Base-by-base conservation (phyloP, 2,113 vertebrate species). In the Triplophysa dalaica region DNA sequence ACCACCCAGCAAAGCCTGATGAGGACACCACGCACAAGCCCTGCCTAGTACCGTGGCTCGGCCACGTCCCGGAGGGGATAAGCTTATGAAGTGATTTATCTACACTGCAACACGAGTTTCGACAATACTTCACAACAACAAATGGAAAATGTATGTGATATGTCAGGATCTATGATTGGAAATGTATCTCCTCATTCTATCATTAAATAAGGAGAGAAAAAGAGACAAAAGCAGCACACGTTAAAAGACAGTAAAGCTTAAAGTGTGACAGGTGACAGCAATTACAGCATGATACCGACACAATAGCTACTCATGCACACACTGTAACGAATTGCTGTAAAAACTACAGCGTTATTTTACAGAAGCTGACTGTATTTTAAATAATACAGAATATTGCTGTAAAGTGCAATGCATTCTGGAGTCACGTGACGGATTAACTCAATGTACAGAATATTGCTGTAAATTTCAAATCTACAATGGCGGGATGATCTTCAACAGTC, bases 101-200 rank as follows among this genome's bases (percentile, higher is more conserved):
- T 64, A 66, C 29, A 80, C 58, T 2, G 14, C 24, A 58, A 45
- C 62, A 67, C 50, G 8, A 26, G 43, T 48, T 65, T 60, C 52
- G 41, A n/a, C 41, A 43, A 56, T 66, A 26, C 38, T 80, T 73
- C 43, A 45, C 33, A 58, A 81, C 61, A 33, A 19, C 13, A 83
- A 54, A 75, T n/a, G 50, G 19, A 17, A 62, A 22, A 62, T 0
- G 50, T 24, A 72, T 72, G 24, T 60, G 50, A 72, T 77, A 69
- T 68, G 54, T 69, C 50, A 63, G n/a, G 64, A 83, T 52, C 19
- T 41, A 83, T 68, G 67, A 66, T 56, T 78, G 12, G 65, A 74
- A 78, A 66, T 45, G 21, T 64, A 64, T 77, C 72, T 80, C 82
- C 61, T 56, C 77, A 70, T 80, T 72, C 38, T 75, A 66, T 62